A percentile compares a stretch with the other conserved stretches of the same genome.
Evolutionary conservation across 1,140 invertebrate species (phyloP).

Genomic region (Drosophila sechellia): DNA sequence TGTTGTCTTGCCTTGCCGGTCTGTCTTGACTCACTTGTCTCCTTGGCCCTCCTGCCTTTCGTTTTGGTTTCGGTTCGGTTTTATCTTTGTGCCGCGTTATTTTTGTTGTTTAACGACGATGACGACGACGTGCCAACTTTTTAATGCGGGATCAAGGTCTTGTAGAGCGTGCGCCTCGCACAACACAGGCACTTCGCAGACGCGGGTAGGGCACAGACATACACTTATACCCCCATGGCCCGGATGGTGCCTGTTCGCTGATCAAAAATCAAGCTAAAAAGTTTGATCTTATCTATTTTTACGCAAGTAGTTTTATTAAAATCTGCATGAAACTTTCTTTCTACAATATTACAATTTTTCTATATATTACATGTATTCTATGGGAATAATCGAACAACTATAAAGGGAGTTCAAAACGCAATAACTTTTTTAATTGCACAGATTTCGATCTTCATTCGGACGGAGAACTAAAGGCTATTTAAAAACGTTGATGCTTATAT

Average conservation of each 20-base stretch:
- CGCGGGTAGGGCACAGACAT: background rate
- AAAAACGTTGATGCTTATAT: no score
- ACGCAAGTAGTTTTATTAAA: no score
- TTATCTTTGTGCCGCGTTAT: conserved; percentile 34
- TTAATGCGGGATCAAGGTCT: conserved; percentile 83
- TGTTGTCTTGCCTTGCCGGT: conserved; percentile 35
- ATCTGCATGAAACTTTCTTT: no score
- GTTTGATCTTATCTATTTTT: no score
- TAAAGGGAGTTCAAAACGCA: no score
- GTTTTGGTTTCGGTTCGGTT: conserved; percentile 27
- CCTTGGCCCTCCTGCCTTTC: conserved; percentile 26
- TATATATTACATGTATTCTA: no score
- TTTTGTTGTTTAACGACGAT: conserved; percentile 43
- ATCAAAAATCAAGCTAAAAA: background rate
- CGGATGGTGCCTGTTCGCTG: conserved; percentile 19
- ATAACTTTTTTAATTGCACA: no score
- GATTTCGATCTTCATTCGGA: no score
- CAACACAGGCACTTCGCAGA: conserved; percentile 15
- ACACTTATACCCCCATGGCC: background rate
- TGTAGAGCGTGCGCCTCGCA: conserved; percentile 42
- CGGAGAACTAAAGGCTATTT: no score
- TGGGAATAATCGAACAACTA: no score
- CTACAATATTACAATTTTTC: no score
- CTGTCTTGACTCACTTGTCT: conserved; percentile 30
- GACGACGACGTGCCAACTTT: conserved; percentile 72